Percentiles rank a stretch among this genome's conserved stretches.
Conservation (phyloP, 2,113 vertebrate species). For the Catharus minimus region DNA sequence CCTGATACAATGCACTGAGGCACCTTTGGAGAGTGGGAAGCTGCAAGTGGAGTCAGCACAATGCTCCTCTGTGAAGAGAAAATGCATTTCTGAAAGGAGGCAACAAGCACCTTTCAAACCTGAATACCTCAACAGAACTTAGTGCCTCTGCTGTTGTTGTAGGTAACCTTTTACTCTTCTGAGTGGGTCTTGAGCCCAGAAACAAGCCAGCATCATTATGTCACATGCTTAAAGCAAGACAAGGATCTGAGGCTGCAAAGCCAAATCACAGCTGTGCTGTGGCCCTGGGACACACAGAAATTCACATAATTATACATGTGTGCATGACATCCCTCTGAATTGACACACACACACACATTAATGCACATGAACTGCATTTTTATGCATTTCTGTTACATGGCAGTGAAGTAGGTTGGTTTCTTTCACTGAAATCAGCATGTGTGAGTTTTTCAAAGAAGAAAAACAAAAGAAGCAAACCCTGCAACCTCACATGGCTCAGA, state of each 20-base stretch:
- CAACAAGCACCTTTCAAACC: background rate
- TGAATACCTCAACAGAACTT: background rate
- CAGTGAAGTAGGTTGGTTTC: background rate
- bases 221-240: background rate
- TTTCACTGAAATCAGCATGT: background rate
- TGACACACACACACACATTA: background rate
- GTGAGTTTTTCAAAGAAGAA: background rate
- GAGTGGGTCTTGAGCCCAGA: background rate
- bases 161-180: background rate
- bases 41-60: background rate
- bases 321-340: background rate
- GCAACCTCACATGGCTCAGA: background rate
- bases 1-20: rapidly evolving
- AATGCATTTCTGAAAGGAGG: background rate
- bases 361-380: background rate
- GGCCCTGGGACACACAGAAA: background rate
- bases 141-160: background rate
- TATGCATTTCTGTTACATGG: background rate
- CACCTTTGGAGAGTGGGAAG: background rate
- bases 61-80: background rate
- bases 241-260: background rate
- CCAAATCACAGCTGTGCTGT: background rate
- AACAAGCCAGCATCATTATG: background rate
- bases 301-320: background rate
- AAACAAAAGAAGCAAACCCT: background rate